Percentiles rank a stretch among this genome's conserved stretches.
Conservation (phyloP, 92 coral and sea anemone genomes). For the Palythoa heliodiscus region DNA sequence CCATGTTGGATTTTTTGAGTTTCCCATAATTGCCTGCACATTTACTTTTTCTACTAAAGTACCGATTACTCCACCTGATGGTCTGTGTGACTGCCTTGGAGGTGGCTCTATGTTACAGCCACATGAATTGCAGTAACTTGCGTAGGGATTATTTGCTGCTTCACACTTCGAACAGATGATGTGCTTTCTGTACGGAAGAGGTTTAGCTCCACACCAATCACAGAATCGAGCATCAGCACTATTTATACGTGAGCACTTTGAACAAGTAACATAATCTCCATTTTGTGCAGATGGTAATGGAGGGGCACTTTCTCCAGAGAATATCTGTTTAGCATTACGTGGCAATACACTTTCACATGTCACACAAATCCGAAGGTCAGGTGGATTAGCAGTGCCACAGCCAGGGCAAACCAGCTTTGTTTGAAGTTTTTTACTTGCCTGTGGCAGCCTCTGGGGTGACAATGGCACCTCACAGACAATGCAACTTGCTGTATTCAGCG, state of each 20-base stretch:
- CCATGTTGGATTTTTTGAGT: conserved; percentile 81
- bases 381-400: conserved; percentile 96
- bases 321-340: conserved; percentile 84
- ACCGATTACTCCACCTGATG: conserved; percentile 81
- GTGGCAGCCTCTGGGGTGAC: conserved; percentile 94
- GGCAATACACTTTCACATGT: conserved; percentile 90
- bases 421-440: conserved; percentile 77
- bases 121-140: conserved; percentile 88
- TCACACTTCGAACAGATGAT: conserved; percentile 80
- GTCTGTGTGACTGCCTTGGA: conserved; percentile 79
- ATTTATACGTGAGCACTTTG: conserved; percentile 92
- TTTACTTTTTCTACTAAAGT: conserved; percentile 88
- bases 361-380: conserved; percentile 85
- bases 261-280: conserved; percentile 87
- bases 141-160: conserved; percentile 83
- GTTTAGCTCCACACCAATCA: conserved; percentile 99
- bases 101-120: conserved; percentile 93
- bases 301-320: conserved; percentile 83
- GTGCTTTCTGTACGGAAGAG: conserved; percentile 72
- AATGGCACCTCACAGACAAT: conserved; percentile 93
- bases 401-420: conserved; percentile 83
- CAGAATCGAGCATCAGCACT: conserved; percentile 97
- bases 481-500: conserved; percentile 88
- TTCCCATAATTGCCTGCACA: conserved; percentile 57
- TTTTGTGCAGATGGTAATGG: conserved; percentile 85